phyloP scores from a whole-genome alignment of 2,797 vertebrate species.

The Gobionotothen gibberifrons region DNA sequence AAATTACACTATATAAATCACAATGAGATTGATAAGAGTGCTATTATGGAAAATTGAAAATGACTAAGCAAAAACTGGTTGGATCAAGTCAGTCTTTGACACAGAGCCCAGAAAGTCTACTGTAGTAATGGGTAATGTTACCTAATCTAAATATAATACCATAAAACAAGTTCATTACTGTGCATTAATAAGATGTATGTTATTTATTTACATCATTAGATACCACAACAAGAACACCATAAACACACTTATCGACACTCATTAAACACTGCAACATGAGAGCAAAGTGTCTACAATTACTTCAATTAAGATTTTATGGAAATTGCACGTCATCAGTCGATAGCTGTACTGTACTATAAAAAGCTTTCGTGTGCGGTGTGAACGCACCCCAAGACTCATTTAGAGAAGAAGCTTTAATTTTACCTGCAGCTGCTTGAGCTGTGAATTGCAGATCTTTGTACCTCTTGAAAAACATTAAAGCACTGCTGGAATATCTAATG shows the following conservation, averaged over 20 bases:
- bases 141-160: neutral
- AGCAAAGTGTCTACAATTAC: constrained; percentile 49
- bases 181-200: neutral
- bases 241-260: constrained; percentile 20
- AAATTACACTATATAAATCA: too few relatives aligned
- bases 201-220: neutral
- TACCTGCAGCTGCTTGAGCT: constrained; percentile 9
- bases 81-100: neutral
- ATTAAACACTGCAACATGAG: constrained; percentile 39
- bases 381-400: constrained; percentile 37
- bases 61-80: neutral
- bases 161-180: neutral
- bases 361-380: neutral
- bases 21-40: neutral
- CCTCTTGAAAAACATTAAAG: neutral
- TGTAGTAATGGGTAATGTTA: neutral
- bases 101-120: neutral
- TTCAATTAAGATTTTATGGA: constrained; percentile 47
- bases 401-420: constrained; percentile 21
- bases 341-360: constrained; percentile 33
- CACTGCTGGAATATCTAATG: constrained; percentile 2
- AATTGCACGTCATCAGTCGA: constrained; percentile 48
- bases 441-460: constrained; percentile 8
- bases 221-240: constrained; percentile 10
- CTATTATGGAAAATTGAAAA: constrained; percentile 12